Base-by-base conservation (phyloP, 2,888 invertebrate species). In the Scaptomyza tumidula region DNA sequence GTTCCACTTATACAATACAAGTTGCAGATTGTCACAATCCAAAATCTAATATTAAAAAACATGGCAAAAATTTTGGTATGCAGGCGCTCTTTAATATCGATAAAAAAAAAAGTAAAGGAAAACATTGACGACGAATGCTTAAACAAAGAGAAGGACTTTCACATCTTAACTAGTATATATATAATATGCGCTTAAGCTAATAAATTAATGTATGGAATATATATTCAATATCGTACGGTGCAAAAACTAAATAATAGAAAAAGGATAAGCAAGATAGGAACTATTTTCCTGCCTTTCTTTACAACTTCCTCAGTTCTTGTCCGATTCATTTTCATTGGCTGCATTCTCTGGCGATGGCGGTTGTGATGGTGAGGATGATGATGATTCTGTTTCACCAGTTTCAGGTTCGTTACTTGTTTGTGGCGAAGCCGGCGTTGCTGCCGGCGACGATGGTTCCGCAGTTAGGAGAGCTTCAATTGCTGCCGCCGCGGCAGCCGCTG, bases 401-500 rank as follows among this genome's bases (percentile, higher is more conserved):
- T 72, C 73, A 3, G 19, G 35, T 14, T 73, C 73, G 33, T 9
- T 13, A 14, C 33, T 55, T 19, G 11, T 44, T 55, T 19, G 19
- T 10, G 56, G 27, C 7, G 48, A 27, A 11, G 55, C 11, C 14
- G 44, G 19, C 9, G 31, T 1, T 1, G 33, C 14, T 11, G n/a
- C 14, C 7, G 64, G 64, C 3, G 64, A 60, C 9, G 75, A 62
- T 13, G 68, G 68, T 13, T 69, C 72, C 6, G 75, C 75, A 3
- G 68, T 69, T 0, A 75, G 55, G 19, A 75, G 31, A 0, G 72
- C 71, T 5, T 75, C 75, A 24, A 75, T 71, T 6, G 64, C 75
- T 1, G 75, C 75, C n/a, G 53, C 75, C 7, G 75, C 75, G 1
- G 75, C 75, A 7, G 63, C 75, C n/a, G 75, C 53, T 7, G 59